phyloP scores from a whole-genome alignment of 2,888 invertebrate species.

The Carabus problematicus region DNA sequence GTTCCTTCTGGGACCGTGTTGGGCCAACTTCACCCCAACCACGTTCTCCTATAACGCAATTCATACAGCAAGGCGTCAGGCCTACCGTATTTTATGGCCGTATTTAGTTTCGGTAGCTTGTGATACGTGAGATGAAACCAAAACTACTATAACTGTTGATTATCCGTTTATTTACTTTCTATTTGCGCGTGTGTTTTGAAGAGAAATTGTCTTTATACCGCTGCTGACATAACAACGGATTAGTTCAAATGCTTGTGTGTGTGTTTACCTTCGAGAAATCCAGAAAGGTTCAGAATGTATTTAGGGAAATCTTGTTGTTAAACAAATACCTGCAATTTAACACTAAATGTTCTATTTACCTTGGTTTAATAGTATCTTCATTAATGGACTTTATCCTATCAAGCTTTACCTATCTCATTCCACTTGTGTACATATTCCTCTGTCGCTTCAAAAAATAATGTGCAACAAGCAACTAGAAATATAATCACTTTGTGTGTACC shows the following conservation, averaged over 20 bases:
- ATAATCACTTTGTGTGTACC: background rate
- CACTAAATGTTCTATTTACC: no score
- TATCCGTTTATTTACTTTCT: slow-evolving; percentile 16
- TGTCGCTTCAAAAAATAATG: background rate
- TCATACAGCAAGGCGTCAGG: slow-evolving; percentile 4
- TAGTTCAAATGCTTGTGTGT: background rate
- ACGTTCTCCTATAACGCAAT: slow-evolving; percentile 1
- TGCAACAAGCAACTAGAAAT: background rate
- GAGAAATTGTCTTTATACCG: slow-evolving; percentile 2
- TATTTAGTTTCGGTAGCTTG: slow-evolving; percentile 3
- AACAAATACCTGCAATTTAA: no score
- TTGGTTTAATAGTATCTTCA: no score
- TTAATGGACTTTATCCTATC: no score
- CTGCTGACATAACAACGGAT: background rate
- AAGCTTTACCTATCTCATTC: no score
- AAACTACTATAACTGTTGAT: slow-evolving; percentile 2
- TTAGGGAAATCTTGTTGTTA: no score
- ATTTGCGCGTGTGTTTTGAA: background rate
- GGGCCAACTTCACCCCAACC: background rate
- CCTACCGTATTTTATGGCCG: slow-evolving; percentile 8
- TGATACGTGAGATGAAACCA: background rate
- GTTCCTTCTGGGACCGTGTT: slow-evolving; percentile 7
- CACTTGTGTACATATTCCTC: background rate
- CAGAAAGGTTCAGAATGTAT: no score
- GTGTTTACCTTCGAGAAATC: slow-evolving; percentile 3